phyloP scores from a whole-genome alignment of 1,140 invertebrate species.

The Cotesia vestalis region DNA sequence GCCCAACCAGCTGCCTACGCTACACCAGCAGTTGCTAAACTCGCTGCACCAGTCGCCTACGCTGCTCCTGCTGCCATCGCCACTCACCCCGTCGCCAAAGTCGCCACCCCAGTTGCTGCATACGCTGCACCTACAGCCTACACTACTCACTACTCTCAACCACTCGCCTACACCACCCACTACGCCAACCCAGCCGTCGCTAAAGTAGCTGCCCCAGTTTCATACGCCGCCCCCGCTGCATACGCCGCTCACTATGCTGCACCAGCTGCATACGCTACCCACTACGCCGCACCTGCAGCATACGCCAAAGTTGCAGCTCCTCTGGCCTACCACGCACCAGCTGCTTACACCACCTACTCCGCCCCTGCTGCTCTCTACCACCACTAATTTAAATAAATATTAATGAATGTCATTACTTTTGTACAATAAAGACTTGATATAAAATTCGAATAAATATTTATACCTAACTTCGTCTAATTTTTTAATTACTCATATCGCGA shows the following conservation, averaged over 20 bases:
- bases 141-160: background rate
- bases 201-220: conserved; percentile 7
- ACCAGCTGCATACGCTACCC: conserved; percentile 3
- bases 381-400: background rate
- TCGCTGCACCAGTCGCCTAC: conserved; percentile 27
- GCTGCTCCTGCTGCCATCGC: conserved; percentile 29
- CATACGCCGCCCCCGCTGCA: conserved; percentile 10
- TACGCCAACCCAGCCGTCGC: background rate
- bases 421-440: conserved; percentile 7
- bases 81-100: conserved; percentile 4
- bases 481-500: background rate
- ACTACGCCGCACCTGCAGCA: conserved; percentile 5
- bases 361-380: background rate
- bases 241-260: conserved; percentile 8
- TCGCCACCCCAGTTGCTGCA: conserved; percentile 8
- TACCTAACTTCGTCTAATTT: background rate
- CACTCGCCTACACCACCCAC: background rate
- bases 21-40: conserved; percentile 30
- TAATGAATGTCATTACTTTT: background rate
- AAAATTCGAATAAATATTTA: conserved; percentile 1
- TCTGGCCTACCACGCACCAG: background rate
- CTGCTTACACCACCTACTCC: background rate
- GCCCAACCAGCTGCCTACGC: background rate
- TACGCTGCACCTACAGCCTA: background rate
- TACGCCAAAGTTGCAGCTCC: conserved; percentile 8